A percentile compares a stretch with the other conserved stretches of the same genome.
These are phyloP conservation scores for Onychostoma macrolepis DNA, from an alignment of 2,113 vertebrate genomes.

Conservation along the genomic window DNA sequence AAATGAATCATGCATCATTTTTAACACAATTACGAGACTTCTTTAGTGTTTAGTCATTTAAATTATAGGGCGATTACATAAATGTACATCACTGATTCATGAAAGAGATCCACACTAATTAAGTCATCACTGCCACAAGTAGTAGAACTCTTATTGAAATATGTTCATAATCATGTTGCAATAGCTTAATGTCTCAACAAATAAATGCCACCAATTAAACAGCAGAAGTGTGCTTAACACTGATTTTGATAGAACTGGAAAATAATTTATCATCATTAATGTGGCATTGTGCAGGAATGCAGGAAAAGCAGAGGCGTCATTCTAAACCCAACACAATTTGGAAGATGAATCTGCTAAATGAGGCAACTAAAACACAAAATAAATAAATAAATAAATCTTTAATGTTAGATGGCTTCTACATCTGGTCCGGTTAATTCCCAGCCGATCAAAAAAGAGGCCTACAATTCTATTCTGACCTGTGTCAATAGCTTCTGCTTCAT, in stretches of 20 bases:
- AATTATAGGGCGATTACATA: not conserved
- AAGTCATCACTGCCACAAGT: slow-evolving; percentile 59
- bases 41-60: not conserved
- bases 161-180: slow-evolving; percentile 51
- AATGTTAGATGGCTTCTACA: slow-evolving; percentile 31
- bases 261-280: not conserved
- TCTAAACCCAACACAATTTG: not conserved
- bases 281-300: not conserved
- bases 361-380: slow-evolving; percentile 3
- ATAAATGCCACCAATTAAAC: slow-evolving; percentile 63
- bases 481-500: slow-evolving; percentile 80
- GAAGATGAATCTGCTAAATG: slow-evolving; percentile 4
- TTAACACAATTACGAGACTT: not conserved
- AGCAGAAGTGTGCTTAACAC: slow-evolving; percentile 51
- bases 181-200: slow-evolving; percentile 57
- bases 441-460: slow-evolving; percentile 45
- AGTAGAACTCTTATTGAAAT: slow-evolving; percentile 58
- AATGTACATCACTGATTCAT: not conserved
- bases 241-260: slow-evolving; percentile 50
- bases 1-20: not conserved
- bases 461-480: slow-evolving; percentile 82
- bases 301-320: not conserved
- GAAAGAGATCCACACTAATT: slow-evolving; percentile 57
- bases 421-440: slow-evolving; percentile 7
- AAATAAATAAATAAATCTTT: not conserved